A percentile compares a stretch with the other conserved stretches of the same genome.
These are phyloP conservation scores for Clusia tigrina DNA, from an alignment of 2,888 invertebrate species.

Conservation along the genomic window DNA sequence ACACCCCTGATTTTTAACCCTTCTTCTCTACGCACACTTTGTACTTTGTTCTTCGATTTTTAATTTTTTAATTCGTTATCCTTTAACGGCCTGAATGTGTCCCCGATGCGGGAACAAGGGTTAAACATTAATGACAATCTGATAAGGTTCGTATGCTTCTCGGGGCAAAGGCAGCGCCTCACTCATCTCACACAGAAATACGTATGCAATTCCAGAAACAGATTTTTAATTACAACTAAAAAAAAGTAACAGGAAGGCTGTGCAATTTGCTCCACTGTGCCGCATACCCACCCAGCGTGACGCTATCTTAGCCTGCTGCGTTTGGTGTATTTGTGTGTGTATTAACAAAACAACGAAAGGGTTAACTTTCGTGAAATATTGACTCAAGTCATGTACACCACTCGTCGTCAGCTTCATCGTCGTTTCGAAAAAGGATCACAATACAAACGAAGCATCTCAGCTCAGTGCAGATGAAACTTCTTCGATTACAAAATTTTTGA, in stretches of 20 bases:
- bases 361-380: conserved; percentile 52
- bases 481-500: conserved; percentile 46
- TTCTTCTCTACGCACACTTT: conserved; percentile 17
- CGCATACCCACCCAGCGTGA: too few species aligned
- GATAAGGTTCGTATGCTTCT: conserved; percentile 42
- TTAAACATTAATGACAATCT: conserved; percentile 56
- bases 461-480: conserved; percentile 35
- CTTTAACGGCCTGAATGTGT: conserved; percentile 17
- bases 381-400: conserved; percentile 53
- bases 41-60: conserved; percentile 32
- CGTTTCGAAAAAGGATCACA: conserved; percentile 37
- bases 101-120: conserved; percentile 39
- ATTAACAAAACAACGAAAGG: conserved; percentile 38
- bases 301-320: conserved; percentile 18
- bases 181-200: too few species aligned
- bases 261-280: conserved; percentile 8
- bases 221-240: background rate
- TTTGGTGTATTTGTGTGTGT: background rate
- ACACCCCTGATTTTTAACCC: conserved; percentile 41
- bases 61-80: conserved; percentile 44
- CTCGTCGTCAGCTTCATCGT: conserved; percentile 8
- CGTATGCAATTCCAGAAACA: too few species aligned
- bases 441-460: conserved; percentile 1
- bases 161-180: too few species aligned
- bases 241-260: background rate